phyloP scores from a whole-genome alignment of 2,797 vertebrate species.

The Tolypeutes matacus region DNA sequence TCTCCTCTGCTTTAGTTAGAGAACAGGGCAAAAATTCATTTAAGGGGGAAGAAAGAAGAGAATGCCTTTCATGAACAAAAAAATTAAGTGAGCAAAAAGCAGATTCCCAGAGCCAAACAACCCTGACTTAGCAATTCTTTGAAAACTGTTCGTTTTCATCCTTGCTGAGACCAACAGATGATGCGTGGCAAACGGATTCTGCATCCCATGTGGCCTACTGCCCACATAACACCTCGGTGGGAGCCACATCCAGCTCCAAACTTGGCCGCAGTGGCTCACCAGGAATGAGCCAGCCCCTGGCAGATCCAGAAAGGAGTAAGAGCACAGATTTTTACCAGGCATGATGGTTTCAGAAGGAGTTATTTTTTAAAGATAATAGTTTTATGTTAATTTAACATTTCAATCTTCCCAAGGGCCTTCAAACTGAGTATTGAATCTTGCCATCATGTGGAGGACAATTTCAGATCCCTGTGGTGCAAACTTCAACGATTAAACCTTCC shows the following conservation, averaged over 20 bases:
- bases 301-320: slow-evolving; percentile 5
- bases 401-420: slow-evolving; percentile 16
- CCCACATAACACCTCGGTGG: slow-evolving; percentile 15
- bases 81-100: slow-evolving; percentile 46
- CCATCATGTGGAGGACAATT: not conserved
- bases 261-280: not conserved
- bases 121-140: slow-evolving; percentile 19
- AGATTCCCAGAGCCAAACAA: slow-evolving; percentile 50
- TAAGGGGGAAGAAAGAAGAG: not conserved
- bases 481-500: not conserved
- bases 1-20: not conserved
- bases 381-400: slow-evolving; percentile 34
- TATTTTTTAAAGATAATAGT: not conserved
- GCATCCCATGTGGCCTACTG: not conserved
- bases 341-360: not conserved
- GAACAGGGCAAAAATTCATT: slow-evolving; percentile 23
- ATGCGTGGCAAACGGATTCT: not conserved
- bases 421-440: slow-evolving; percentile 26
- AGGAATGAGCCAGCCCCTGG: not conserved
- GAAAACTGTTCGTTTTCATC: not conserved
- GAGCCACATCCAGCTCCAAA: not conserved
- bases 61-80: slow-evolving; percentile 19
- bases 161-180: slow-evolving; percentile 29
- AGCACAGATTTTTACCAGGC: not conserved
- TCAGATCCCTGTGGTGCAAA: not conserved